Evolutionary conservation across 37 sponge, comb jelly and placozoan species (phyloP), one percentile per base, ranked within the genome.

Genomic region (Agelas oroides): DNA sequence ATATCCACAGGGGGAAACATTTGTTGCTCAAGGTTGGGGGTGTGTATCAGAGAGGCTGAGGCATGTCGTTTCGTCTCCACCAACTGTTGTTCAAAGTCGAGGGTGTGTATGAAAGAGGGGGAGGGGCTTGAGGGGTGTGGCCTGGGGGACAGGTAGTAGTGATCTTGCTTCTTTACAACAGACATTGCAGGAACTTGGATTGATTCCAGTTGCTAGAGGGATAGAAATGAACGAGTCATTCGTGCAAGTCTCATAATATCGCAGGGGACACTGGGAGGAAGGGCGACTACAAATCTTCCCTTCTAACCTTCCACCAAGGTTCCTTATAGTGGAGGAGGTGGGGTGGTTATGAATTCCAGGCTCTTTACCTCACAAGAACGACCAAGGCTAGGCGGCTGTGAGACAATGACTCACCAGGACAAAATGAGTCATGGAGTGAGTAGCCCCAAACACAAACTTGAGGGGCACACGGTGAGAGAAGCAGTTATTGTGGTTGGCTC

Each of bases 401-500:
- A n/a, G n/a, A n/a, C n/a, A n/a, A n/a, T n/a, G n/a, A n/a, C 46
- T 87, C 58, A 87, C 87, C 36, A 5, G 20, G 23, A 80, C 31
- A 63, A 92, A 92, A 74, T 75, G 59, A n/a, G 79, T 52, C 81
- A 73, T 38, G 55, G 82, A 92, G 31, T 80, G 67, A 23, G 71
- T 83, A 32, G 36, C 75, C 23, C 88, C 92, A 73, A 83, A 92
- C 64, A 92, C 88, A 79, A 92, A 92, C 62, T 64, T 78, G 33
- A 87, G 77, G 20, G 84, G 70, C 2, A 78, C 55, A 0, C 55
- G 84, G 5, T 67, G 36, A 12, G n/a, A 15, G 23, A 71, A 66
- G 71, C 92, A 92, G 59, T 67, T 89, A 13, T 53, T 69, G 30
- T 59, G 38, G n/a, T 60, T 35, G 25, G 20, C 55, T 2, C 5